Base-by-base conservation (phyloP, 1,140 invertebrate species). In the Hyles euphorbiae region DNA sequence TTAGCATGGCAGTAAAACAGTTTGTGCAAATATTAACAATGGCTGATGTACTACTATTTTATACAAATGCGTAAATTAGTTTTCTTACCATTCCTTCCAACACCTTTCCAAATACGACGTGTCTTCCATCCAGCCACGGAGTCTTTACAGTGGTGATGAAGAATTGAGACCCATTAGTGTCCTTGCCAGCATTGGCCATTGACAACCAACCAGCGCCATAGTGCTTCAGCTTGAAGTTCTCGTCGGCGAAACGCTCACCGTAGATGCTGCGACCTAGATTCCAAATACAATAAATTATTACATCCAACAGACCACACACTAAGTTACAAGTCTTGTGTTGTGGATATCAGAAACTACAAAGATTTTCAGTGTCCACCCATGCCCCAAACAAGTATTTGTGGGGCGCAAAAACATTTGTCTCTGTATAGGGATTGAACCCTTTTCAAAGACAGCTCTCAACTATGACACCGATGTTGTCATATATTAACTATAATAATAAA, bases 131-230 rank as follows among this genome's bases (percentile, higher is more conserved):
- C 40, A 99, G 91, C 98, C 98, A 99, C 33, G 95, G 90, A 9
- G 98, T 99, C 74, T 95, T 92, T 66, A 95, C 95, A 2, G 94
- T 94, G 11, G 97, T 98, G 77, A 99, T 98, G 80, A 99, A 99
- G 90, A 99, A 99, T 80, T 99, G 98, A 32, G 97, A 98, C 33
- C 98, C 98, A 90, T 99, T 99, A 43, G 98, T 99, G 83, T 99
- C 96, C 87, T 97, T 96, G 56, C 95, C 96, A 83, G 97, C 96
- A 89, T 99, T 98, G 54, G 97, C 97, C 97, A 99, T 99, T 0
- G 96, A 98, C 53, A 98, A 83, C 96, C 97, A 98, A 56, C 98
- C 98, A 78, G 97, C 93, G 54, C 97, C 98, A 84, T 97, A 98
- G 81, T 99, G 98, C 77, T 97, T 98, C 72, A 99, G 91, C 89